Evolutionary conservation across 2,888 invertebrate species (phyloP), one percentile per base, ranked within the genome.

Genomic region (Cataglyphis albicans): DNA sequence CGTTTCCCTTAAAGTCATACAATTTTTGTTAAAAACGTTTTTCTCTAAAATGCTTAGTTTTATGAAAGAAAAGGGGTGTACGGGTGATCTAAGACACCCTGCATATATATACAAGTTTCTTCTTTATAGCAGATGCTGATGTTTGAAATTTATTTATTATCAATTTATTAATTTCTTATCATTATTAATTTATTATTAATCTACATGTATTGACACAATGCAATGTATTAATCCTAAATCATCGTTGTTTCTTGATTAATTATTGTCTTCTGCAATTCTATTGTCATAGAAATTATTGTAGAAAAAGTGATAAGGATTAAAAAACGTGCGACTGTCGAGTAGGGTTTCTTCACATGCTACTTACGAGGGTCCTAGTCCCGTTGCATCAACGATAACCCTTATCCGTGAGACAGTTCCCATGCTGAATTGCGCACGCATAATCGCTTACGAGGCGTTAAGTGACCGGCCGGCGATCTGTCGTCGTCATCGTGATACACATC

Each of bases 371-470:
- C 12, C 52, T 64, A 29, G 57, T 80, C 29, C 12, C 38, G 18
- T 55, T 25, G 44, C 25, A 25, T 25, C 35, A 44, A 59, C 82
- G 82, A 82, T 82, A 82, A 61, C 48, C 61, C 82, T 82, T 82
- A 82, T 82, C 82, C 67, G 67, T 82, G 67, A 25, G 67, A 82
- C 82, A 68, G 44, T 82, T 80, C 74, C 41, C 74, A 29, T 59
- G 12, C 57, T 70, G 72, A 74, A 73, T 74, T 59, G 74, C 74
- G 12, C 35, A 59, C 25, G 78, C 78, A 74, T 80, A 80, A 80
- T 73, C 59, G 75, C 25, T 32, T 70, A 55, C 15, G 55, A 76
- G 44, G 21, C 74, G 48, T 35, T 44, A 64, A 72, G 72, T 72
- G 55, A 76, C 52, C 38, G 55, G 5, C 3, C 52, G 35, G n/a